phyloP scores from a whole-genome alignment of 2,113 vertebrate species.

The Dicaeum eximium region DNA sequence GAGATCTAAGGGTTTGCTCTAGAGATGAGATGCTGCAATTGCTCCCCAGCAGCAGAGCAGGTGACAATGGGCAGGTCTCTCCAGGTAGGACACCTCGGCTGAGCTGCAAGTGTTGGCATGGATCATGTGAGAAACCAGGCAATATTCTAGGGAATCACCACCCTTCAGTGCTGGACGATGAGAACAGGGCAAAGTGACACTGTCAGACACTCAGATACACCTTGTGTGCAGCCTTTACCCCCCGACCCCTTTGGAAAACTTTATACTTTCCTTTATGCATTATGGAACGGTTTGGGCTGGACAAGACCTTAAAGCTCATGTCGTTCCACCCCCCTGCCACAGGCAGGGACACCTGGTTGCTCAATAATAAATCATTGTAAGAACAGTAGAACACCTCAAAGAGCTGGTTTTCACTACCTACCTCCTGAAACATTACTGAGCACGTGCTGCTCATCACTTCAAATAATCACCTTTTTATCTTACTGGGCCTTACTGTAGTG shows the following conservation, averaged over 20 bases:
- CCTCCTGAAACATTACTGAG: background rate
- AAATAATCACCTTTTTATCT: background rate
- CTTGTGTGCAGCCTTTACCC: background rate
- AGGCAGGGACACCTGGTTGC: background rate
- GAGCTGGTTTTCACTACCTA: background rate
- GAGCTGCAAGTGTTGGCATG: background rate
- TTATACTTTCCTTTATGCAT: no score
- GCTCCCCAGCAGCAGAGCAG: background rate
- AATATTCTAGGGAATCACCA: background rate
- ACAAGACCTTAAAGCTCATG: background rate
- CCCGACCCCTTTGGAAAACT: background rate
- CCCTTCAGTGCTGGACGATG: background rate
- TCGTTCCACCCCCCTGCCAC: background rate
- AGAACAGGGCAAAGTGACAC: background rate
- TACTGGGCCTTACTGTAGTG: background rate
- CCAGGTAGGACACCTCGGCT: background rate
- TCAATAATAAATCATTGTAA: background rate
- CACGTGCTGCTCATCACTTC: background rate
- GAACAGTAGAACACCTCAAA: background rate
- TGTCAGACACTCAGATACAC: fast-evolving
- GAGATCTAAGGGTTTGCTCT: background rate
- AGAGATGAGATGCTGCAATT: fast-evolving
- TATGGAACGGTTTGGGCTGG: background rate
- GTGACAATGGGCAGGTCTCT: background rate
- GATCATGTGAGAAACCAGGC: background rate